Percentiles rank a stretch among this genome's conserved stretches.
Conservation (phyloP, 2,113 vertebrate genomes). For the Cephalophus harveyi region DNA sequence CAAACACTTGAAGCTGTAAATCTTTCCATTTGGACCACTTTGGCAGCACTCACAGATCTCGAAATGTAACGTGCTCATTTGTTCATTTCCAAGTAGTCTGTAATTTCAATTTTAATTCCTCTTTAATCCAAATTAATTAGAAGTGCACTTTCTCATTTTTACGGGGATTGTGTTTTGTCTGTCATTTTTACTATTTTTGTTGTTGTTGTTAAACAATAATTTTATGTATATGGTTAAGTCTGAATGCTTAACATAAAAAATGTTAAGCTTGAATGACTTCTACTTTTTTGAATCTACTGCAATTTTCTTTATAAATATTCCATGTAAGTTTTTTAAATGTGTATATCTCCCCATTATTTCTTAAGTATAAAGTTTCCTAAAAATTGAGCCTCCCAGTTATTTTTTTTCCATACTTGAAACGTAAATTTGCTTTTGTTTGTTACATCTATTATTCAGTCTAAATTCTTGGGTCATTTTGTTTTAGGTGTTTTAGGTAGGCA, state of each 20-base stretch:
- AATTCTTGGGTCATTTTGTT: neutral
- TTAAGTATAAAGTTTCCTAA: constrained; percentile 5
- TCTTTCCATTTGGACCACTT: neutral
- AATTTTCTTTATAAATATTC: constrained; percentile 24
- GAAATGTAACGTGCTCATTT: neutral
- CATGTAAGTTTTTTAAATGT: neutral
- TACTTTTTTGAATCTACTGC: neutral
- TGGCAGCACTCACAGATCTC: neutral
- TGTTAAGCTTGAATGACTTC: constrained; percentile 26
- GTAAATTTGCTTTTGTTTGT: neutral
- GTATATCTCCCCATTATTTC: neutral
- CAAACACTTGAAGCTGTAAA: neutral
- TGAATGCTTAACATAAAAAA: neutral
- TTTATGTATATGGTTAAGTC: neutral
- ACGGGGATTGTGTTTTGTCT: neutral
- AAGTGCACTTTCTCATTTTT: constrained; percentile 47
- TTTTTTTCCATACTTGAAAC: neutral
- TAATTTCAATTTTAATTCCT: constrained; percentile 66
- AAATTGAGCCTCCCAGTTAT: neutral
- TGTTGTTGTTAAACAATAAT: constrained; percentile 17
- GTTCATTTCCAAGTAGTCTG: constrained; percentile 47
- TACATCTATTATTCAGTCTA: neutral
- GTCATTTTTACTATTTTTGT: constrained; percentile 22
- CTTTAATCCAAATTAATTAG: constrained; percentile 64
- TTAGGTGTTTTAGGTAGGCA: neutral